Conservation (phyloP, 2,113 vertebrate species). For the Copsychus sechellarum region DNA sequence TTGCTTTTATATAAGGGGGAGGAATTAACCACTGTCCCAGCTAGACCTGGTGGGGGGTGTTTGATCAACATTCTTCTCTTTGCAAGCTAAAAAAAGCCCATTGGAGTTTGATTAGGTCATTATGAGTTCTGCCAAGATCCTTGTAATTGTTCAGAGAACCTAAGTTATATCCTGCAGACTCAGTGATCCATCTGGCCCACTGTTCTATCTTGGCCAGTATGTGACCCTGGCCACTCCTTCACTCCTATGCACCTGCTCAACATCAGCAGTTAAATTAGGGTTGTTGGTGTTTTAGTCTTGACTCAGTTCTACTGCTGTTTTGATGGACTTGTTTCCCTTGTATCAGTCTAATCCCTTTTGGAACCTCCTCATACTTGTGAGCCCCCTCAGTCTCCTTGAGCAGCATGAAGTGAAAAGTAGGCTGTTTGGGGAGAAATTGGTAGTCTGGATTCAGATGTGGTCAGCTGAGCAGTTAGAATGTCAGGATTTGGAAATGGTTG, state of each 20-base stretch:
- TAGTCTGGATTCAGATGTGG: not conserved
- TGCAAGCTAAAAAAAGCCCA: not conserved
- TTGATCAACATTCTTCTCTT: not conserved
- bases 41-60: not conserved
- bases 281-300: not conserved
- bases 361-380: not conserved
- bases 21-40: not conserved
- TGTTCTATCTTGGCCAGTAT: not conserved
- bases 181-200: not conserved
- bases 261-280: not conserved
- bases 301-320: not conserved
- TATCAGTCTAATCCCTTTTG: not conserved
- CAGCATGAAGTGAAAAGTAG: not conserved
- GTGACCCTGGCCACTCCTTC: not conserved
- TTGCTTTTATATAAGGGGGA: not conserved
- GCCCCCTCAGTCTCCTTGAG: not conserved
- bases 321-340: not conserved
- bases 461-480: not conserved
- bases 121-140: not conserved
- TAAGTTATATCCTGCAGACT: accelerated
- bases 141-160: not conserved
- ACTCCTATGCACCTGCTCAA: not conserved
- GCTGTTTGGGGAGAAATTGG: not conserved
- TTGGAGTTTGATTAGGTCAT: not conserved
- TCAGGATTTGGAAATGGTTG: not conserved